Base-by-base conservation (phyloP, 2,888 invertebrate genomes). In the Dolichopus griseipennis region DNA sequence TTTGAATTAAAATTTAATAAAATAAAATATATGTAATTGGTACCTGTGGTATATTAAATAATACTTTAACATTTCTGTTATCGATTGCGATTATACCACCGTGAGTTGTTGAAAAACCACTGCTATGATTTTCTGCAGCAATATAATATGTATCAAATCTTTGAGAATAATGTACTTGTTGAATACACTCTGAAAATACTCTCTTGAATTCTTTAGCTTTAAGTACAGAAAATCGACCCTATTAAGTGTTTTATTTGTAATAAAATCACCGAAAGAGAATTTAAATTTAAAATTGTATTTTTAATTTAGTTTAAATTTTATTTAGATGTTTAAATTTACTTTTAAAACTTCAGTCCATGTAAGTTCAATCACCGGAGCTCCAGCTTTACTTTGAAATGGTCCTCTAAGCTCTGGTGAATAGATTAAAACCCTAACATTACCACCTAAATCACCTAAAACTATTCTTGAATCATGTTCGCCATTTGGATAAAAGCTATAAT, bases 391-490 rank as follows among this genome's bases (percentile, higher is more conserved):
- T 75, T 87, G 87, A 77, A 91, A 91, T 0, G 90, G 90, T 0
- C 90, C 89, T 68, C 89, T 84, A 69, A 86, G 78, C 68, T 85
- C 74, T 0, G 88, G 82, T 41, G 85, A 84, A 78, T 90, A 90
- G 67, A 83, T 81, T 68, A 91, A 81, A 65, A 89, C 82, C 68
- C 84, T 84, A 33, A 91, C 84, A 76, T 86, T 87, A 12, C 94
- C 93, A 3, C 86, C 86, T 75, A 85, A 87, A 78, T 93, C 92
- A 1, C 93, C 93, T 71, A 89, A 83, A 41, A 91, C 78, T 70
- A 93, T 79, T 70, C 87, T 85, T 21, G 79, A 79, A 65, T 73
- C 71, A 0, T 69, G 68, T 52, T 74, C 74, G 0, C 75, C 73
- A 12, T 71, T 75, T 61, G 75, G 71, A 69, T 75, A 74, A 52